These are phyloP conservation scores for Lasioglossum baleicum DNA, from an alignment of 1,140 invertebrate genomes.

Conservation along the genomic window DNA sequence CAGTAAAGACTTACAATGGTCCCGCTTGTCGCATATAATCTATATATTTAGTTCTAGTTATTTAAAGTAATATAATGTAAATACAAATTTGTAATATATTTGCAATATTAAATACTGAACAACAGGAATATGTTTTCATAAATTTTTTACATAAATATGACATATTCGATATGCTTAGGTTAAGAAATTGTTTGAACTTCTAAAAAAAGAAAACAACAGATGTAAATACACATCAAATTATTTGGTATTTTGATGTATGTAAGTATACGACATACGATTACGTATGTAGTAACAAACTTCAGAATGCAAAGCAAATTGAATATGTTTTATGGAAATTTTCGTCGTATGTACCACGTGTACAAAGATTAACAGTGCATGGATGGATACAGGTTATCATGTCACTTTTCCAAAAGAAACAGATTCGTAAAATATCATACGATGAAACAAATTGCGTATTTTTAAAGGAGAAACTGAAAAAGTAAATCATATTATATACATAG, in stretches of 20 bases:
- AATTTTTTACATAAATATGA: too few species aligned
- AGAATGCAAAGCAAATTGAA: not conserved
- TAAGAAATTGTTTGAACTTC: not conserved
- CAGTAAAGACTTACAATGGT: too few species aligned
- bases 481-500: not conserved
- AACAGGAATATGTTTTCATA: not conserved
- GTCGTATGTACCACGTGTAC: slow-evolving; percentile 13
- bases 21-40: too few species aligned
- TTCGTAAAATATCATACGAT: slow-evolving; percentile 4
- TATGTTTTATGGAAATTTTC: slow-evolving; percentile 6
- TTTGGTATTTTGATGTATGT: not conserved
- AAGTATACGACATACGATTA: not conserved
- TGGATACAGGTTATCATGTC: slow-evolving; percentile 32
- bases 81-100: slow-evolving; percentile 12
- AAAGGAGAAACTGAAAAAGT: slow-evolving; percentile 13
- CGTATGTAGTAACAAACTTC: not conserved
- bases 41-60: too few species aligned
- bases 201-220: not conserved
- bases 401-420: slow-evolving; percentile 16
- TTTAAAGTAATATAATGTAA: not conserved
- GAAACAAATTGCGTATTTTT: slow-evolving; percentile 13
- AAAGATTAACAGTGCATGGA: not conserved
- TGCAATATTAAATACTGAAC: too few species aligned
- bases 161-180: too few species aligned
- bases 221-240: not conserved